Conservation (phyloP, 2,888 invertebrate genomes). For the Gnatocerus cornutus region DNA sequence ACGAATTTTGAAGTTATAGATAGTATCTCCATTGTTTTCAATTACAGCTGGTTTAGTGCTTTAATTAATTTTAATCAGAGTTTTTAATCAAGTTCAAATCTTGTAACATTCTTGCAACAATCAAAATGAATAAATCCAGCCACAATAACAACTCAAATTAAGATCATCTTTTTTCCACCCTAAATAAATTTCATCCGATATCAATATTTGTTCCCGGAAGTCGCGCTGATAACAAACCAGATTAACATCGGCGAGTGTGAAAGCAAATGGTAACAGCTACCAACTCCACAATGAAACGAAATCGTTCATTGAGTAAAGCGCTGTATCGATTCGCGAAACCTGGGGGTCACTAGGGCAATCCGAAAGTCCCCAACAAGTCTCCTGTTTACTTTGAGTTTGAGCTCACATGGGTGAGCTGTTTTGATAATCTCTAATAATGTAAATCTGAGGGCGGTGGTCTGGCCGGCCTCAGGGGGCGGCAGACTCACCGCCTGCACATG, state of each 20-base stretch:
- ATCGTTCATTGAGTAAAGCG: slow-evolving; percentile 36
- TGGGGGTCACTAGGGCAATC: slow-evolving; percentile 35
- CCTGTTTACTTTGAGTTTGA: slow-evolving; percentile 5
- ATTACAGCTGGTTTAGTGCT: too few species aligned
- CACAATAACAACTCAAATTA: too few species aligned
- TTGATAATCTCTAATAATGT: slow-evolving; percentile 24
- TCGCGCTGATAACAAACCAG: neutral
- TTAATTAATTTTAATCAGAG: too few species aligned
- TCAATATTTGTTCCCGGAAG: neutral
- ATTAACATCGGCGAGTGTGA: neutral
- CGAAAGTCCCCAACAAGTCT: slow-evolving; percentile 14
- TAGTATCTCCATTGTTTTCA: too few species aligned
- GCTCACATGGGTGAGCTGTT: slow-evolving; percentile 17
- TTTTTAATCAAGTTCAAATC: too few species aligned
- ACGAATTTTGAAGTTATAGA: too few species aligned
- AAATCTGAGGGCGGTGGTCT: slow-evolving; percentile 15
- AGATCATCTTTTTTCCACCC: too few species aligned
- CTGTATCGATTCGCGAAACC: slow-evolving; percentile 25
- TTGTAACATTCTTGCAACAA: too few species aligned
- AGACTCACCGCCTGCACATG: slow-evolving; percentile 31
- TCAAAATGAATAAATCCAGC: too few species aligned
- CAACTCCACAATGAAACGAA: slow-evolving; percentile 30
- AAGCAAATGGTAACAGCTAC: neutral
- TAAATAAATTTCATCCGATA: too few species aligned
- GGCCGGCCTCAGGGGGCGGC: slow-evolving; percentile 3